Conservation (phyloP, 35 echinoderm and acorn worm species). For the Amphiura filiformis region DNA sequence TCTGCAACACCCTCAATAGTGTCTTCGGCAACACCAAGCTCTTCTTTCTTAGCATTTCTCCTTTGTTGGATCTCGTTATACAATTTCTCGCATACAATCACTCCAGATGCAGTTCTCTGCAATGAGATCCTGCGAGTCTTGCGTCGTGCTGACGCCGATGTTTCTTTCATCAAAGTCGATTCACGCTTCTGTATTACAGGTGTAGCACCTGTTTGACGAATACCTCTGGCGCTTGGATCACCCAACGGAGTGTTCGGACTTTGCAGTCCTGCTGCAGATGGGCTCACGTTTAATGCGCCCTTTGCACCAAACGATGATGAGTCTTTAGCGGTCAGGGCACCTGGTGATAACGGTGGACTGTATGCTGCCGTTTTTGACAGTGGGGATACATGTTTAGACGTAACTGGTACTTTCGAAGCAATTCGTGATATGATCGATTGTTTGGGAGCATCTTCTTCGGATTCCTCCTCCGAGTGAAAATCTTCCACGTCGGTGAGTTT, state of each 20-base stretch:
- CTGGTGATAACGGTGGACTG: too few relatives aligned
- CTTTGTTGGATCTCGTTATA: conserved; percentile 48
- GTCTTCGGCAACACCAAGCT: conserved; percentile 16
- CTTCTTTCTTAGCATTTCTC: conserved; percentile 26
- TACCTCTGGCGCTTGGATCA: background rate
- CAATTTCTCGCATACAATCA: conserved; percentile 33
- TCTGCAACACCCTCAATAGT: conserved; percentile 23
- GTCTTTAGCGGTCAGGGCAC: too few relatives aligned
- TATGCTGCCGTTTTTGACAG: too few relatives aligned
- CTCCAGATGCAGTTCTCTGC: conserved; percentile 23
- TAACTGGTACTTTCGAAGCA: too few relatives aligned
- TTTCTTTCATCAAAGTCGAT: conserved; percentile 33
- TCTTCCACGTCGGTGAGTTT: background rate
- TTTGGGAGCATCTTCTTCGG: too few relatives aligned
- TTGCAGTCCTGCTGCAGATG: too few relatives aligned
- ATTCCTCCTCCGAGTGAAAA: too few relatives aligned
- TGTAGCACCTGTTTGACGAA: background rate
- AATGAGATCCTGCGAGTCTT: background rate
- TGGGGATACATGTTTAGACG: too few relatives aligned
- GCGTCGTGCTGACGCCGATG: background rate
- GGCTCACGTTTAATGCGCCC: too few relatives aligned
- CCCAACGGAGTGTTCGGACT: too few relatives aligned
- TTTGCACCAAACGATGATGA: too few relatives aligned
- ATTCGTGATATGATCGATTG: too few relatives aligned
- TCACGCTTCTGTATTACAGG: conserved; percentile 6